These are phyloP conservation scores for Sebastes miniatus DNA, from an alignment of 2,797 vertebrate genomes.

Conservation along the genomic window DNA sequence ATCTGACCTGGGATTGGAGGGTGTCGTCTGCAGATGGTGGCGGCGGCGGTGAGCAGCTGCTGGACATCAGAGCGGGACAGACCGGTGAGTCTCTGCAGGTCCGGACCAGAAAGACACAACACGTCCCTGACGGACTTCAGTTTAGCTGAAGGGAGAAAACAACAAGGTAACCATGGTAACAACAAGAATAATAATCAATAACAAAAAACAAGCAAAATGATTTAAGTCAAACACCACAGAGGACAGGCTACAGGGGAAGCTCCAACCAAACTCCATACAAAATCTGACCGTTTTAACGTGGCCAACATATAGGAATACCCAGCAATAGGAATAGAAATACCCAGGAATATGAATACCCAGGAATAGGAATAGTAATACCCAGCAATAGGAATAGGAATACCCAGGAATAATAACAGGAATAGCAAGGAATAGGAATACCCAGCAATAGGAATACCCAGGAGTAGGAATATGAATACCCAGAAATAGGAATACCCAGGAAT, in stretches of 20 bases:
- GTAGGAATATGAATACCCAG: too few relatives aligned
- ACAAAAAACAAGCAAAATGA: background rate
- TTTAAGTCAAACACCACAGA: too few relatives aligned
- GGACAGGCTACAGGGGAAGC: background rate
- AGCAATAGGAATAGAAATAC: too few relatives aligned
- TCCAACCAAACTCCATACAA: background rate
- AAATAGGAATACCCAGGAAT: too few relatives aligned
- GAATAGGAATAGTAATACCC: too few relatives aligned
- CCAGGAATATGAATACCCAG: too few relatives aligned
- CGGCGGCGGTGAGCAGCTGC: slow-evolving; percentile 73
- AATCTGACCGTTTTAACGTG: too few relatives aligned
- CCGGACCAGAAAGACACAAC: slow-evolving; percentile 82
- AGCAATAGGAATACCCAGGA: too few relatives aligned
- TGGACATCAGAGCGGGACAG: slow-evolving; percentile 82
- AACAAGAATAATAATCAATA: background rate
- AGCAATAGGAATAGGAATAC: too few relatives aligned
- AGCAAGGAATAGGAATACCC: too few relatives aligned
- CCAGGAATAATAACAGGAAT: too few relatives aligned
- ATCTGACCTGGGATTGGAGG: slow-evolving; percentile 81
- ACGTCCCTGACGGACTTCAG: slow-evolving; percentile 74
- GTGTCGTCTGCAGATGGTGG: slow-evolving; percentile 63
- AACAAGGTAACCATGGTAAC: background rate
- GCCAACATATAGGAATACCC: too few relatives aligned
- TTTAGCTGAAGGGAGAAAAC: slow-evolving; percentile 43
- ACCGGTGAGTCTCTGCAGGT: slow-evolving; percentile 86